A percentile compares a stretch with the other conserved stretches of the same genome.
phyloP scores from a whole-genome alignment of 23 tunicate genomes.

The Aplidium turbinatum region DNA sequence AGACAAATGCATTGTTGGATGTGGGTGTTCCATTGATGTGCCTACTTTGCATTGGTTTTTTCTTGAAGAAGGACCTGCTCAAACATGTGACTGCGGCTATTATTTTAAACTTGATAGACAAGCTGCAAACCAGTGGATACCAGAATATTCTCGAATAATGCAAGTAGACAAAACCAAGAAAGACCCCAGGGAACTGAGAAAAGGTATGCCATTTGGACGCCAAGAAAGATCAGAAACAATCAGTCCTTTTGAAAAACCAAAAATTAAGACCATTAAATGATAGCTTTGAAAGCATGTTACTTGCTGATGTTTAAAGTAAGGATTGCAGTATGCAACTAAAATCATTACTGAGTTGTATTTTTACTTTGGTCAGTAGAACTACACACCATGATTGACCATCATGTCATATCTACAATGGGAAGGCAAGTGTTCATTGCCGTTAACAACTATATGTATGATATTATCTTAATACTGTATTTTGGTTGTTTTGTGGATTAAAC shows the following conservation, averaged over 20 bases:
- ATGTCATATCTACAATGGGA: too few relatives aligned
- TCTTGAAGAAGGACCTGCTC: slow-evolving; percentile 82
- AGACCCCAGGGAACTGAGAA: slow-evolving; percentile 37
- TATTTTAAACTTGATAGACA: slow-evolving; percentile 67
- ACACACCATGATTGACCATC: too few relatives aligned
- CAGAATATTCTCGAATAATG: slow-evolving; percentile 79
- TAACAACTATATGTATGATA: too few relatives aligned
- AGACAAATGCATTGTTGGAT: slow-evolving; percentile 80
- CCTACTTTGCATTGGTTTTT: slow-evolving; percentile 88
- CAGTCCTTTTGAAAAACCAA: slow-evolving; percentile 1
- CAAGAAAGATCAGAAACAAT: neutral
- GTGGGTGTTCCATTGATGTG: slow-evolving; percentile 46
- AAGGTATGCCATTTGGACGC: slow-evolving; percentile 19
- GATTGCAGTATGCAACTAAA: too few relatives aligned
- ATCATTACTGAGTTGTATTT: too few relatives aligned
- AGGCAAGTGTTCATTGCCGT: too few relatives aligned
- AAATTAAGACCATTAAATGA: neutral
- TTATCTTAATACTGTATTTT: too few relatives aligned
- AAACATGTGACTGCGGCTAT: slow-evolving; percentile 76
- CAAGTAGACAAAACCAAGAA: slow-evolving; percentile 45
- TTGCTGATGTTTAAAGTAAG: too few relatives aligned
- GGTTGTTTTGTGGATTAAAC: too few relatives aligned
- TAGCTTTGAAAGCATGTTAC: too few relatives aligned
- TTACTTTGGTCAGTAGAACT: too few relatives aligned
- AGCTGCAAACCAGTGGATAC: slow-evolving; percentile 33